Evolutionary conservation across 2,888 invertebrate genomes (phyloP).

Genomic region (Mallateleia sp.): DNA sequence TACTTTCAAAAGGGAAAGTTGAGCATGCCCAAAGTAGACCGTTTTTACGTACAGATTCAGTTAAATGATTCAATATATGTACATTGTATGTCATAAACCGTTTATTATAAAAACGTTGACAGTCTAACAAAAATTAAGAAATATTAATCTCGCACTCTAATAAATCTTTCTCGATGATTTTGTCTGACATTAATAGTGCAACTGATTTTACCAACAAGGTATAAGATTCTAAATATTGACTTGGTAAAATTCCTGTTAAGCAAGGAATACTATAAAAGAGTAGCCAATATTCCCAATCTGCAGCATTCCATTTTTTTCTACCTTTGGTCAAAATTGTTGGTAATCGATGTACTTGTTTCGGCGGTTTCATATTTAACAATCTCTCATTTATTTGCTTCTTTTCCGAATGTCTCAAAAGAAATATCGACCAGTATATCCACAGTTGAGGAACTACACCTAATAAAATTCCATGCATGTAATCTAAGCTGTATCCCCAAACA

Average conservation of each 20-base stretch:
- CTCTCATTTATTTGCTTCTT: background rate
- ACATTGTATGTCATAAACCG: slow-evolving; percentile 23
- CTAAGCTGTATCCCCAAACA: slow-evolving; percentile 22
- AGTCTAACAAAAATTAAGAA: slow-evolving; percentile 8
- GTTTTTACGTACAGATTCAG: background rate
- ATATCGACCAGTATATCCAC: slow-evolving; percentile 33
- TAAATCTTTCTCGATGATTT: slow-evolving; percentile 37
- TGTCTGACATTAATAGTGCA: slow-evolving; percentile 2
- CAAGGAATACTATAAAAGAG: slow-evolving; percentile 67
- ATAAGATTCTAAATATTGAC: slow-evolving; percentile 4
- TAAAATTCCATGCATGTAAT: slow-evolving; percentile 58
- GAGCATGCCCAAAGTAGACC: slow-evolving; percentile 5
- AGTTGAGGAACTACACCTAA: slow-evolving; percentile 48
- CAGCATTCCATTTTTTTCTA: slow-evolving; percentile 49
- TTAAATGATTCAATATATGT: slow-evolving; percentile 32
- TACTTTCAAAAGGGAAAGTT: slow-evolving; percentile 34
- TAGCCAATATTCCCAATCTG: slow-evolving; percentile 65
- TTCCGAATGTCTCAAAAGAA: background rate
- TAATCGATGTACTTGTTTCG: slow-evolving; percentile 26
- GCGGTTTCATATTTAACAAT: background rate
- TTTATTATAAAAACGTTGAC: slow-evolving; percentile 13
- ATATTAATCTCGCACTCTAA: slow-evolving; percentile 27
- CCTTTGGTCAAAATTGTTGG: slow-evolving; percentile 23
- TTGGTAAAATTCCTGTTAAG: slow-evolving; percentile 13
- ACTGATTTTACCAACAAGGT: slow-evolving; percentile 27